Conservation (phyloP, 2,113 vertebrate species). For the Zosterops hypoxanthus region DNA sequence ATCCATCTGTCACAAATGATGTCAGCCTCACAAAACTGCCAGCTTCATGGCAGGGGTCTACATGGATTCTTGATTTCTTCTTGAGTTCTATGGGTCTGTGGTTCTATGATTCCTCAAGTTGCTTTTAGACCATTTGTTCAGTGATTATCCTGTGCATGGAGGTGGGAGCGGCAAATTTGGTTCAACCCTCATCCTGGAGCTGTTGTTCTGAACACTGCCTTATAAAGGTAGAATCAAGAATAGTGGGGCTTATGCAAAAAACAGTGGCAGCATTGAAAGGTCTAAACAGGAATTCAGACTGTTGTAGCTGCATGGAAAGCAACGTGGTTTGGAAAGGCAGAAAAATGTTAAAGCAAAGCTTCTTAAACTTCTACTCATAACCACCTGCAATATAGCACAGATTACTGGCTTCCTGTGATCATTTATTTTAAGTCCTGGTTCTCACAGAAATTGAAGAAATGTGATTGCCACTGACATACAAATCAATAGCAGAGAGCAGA, state of each 20-base stretch:
- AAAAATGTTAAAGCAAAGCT: neutral
- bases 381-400: neutral
- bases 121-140: neutral
- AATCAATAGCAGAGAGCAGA: neutral
- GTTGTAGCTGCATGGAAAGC: neutral
- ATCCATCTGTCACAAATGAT: slow-evolving; percentile 16
- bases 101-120: neutral
- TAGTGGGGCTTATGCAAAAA: neutral
- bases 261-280: neutral
- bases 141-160: neutral
- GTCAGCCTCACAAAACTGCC: neutral
- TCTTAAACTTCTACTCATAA: neutral
- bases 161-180: neutral
- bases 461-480: neutral
- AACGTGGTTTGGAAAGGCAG: neutral
- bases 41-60: neutral
- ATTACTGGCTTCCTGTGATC: neutral
- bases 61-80: neutral
- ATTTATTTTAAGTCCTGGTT: neutral
- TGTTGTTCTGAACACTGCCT: neutral
- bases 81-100: neutral
- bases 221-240: neutral
- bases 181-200: neutral
- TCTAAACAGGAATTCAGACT: neutral
- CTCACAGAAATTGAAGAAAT: neutral